Evolutionary conservation across 2,797 vertebrate genomes (phyloP).

Genomic region (Craterocephalus amniculus): DNA sequence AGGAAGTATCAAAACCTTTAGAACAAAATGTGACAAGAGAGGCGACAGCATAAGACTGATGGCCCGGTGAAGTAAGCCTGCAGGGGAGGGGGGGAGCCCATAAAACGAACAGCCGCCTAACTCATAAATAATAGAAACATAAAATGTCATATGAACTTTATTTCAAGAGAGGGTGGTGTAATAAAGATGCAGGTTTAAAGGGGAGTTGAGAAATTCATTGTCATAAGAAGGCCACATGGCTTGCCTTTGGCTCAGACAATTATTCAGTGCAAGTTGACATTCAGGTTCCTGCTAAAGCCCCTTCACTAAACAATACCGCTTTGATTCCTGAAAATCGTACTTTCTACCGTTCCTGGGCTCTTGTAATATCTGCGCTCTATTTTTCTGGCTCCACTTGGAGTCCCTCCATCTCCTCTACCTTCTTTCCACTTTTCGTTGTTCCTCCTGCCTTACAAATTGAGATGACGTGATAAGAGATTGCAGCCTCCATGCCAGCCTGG

Average conservation of each 20-base stretch:
- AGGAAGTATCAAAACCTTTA: constrained; percentile 70
- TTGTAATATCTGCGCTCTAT: constrained; percentile 44
- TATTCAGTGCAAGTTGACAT: constrained; percentile 76
- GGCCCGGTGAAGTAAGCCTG: constrained; percentile 76
- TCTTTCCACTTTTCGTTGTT: constrained; percentile 72
- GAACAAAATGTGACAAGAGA: constrained; percentile 72
- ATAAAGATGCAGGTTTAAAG: constrained; percentile 85
- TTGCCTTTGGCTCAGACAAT: constrained; percentile 58
- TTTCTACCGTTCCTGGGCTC: constrained; percentile 28
- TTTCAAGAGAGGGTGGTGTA: constrained; percentile 82
- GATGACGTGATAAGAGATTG: constrained; percentile 84
- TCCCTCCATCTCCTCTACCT: constrained; percentile 48
- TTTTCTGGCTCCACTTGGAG: constrained; percentile 49
- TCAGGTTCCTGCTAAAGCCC: constrained; percentile 59
- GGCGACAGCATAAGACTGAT: constrained; percentile 70
- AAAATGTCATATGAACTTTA: constrained; percentile 87
- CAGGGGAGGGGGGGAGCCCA: constrained; percentile 65
- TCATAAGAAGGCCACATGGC: constrained; percentile 76
- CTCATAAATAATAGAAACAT: constrained; percentile 88
- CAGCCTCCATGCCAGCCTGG: constrained; percentile 79
- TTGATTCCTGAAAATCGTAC: constrained; percentile 51
- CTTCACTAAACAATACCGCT: constrained; percentile 67
- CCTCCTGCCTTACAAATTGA: constrained; percentile 82
- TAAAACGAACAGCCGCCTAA: constrained; percentile 79
- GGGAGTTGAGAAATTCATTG: constrained; percentile 80